These are phyloP conservation scores for Muscicapa adusta DNA, from an alignment of 2,113 vertebrate genomes.

Conservation along the genomic window DNA sequence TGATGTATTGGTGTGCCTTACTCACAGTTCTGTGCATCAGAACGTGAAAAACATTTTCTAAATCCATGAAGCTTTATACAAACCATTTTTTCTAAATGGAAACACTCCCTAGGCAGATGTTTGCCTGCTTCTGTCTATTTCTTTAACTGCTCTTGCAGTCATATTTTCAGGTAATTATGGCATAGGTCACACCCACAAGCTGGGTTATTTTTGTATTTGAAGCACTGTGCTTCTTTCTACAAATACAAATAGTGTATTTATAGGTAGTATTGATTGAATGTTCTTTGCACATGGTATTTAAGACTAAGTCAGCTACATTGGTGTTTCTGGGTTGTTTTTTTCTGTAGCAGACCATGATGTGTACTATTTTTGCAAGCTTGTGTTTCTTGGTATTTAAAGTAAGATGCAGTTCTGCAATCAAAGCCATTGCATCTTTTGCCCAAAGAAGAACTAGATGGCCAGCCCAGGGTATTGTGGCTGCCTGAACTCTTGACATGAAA, in stretches of 20 bases:
- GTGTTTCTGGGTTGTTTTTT: neutral
- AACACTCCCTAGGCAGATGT: slow-evolving; percentile 40
- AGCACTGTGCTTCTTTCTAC: slow-evolving; percentile 62
- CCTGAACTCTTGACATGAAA: slow-evolving; percentile 1
- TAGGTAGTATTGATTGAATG: slow-evolving; percentile 59
- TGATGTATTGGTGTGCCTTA: neutral
- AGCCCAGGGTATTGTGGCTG: neutral
- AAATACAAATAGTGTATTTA: slow-evolving; percentile 64
- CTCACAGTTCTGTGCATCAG: neutral
- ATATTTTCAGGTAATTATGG: slow-evolving; percentile 62
- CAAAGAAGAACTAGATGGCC: neutral
- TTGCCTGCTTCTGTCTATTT: slow-evolving; percentile 15
- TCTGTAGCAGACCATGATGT: neutral
- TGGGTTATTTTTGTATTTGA: slow-evolving; percentile 61
- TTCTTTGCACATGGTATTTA: slow-evolving; percentile 70
- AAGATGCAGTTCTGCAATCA: neutral
- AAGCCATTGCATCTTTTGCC: neutral
- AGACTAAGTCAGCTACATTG: slow-evolving; percentile 60
- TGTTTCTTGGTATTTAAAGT: neutral
- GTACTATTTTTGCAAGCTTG: slow-evolving; percentile 45
- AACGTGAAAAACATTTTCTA: neutral
- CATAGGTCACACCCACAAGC: slow-evolving; percentile 57
- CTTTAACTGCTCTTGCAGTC: slow-evolving; percentile 53
- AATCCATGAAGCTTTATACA: slow-evolving; percentile 40
- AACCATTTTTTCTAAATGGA: slow-evolving; percentile 54